Percentiles rank a stretch among this genome's conserved stretches.
Evolutionary conservation across 2,113 vertebrate genomes (phyloP).

Genomic region (Campylorhamphus procurvoides): DNA sequence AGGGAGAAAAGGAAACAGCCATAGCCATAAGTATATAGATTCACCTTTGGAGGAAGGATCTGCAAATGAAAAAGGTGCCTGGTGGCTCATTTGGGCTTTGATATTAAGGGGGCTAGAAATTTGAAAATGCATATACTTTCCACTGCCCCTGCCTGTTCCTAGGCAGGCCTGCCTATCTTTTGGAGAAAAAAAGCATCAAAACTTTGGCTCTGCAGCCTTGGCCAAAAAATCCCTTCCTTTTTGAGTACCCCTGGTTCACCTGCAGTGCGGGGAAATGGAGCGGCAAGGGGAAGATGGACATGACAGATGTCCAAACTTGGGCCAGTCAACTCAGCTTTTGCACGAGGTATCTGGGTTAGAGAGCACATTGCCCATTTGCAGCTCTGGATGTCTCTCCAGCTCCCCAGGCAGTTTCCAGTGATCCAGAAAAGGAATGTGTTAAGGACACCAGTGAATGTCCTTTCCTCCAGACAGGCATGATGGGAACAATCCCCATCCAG

Average conservation of each 20-base stretch:
- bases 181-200: not conserved
- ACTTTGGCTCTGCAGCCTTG: not conserved
- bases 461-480: not conserved
- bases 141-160: not conserved
- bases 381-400: not conserved
- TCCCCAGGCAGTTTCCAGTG: slow-evolving; percentile 43
- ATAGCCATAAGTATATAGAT: not conserved
- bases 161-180: not conserved
- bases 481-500: not conserved
- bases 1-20: not conserved
- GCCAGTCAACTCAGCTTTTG: not conserved
- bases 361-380: not conserved
- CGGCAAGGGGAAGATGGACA: slow-evolving; percentile 16
- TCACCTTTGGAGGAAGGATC: not conserved
- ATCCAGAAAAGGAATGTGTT: not conserved
- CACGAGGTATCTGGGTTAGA: slow-evolving; percentile 29
- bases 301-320: slow-evolving; percentile 17
- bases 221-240: not conserved
- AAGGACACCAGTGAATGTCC: not conserved
- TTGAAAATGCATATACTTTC: not conserved
- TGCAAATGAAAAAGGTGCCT: not conserved
- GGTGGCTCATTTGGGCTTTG: not conserved
- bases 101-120: not conserved
- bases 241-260: not conserved
- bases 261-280: slow-evolving; percentile 35